Conservation (phyloP, 2,113 vertebrate species). For the Hyla sarda region DNA sequence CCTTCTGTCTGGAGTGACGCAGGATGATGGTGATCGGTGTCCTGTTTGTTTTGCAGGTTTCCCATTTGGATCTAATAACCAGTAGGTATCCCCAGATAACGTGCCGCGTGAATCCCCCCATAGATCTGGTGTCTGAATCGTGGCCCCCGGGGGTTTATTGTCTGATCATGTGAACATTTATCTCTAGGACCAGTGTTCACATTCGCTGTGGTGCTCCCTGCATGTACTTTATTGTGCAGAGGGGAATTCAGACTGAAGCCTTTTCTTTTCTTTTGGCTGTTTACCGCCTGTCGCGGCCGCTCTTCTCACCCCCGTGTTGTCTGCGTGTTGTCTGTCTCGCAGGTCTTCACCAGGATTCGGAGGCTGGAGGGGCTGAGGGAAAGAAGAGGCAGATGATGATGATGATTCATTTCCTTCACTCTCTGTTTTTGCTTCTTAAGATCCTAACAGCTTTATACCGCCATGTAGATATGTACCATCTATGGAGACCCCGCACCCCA, state of each 20-base stretch:
- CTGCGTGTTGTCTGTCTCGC: not conserved
- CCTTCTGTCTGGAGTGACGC: not conserved
- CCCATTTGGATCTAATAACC: slow-evolving; percentile 75
- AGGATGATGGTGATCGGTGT: not conserved
- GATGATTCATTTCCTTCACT: not conserved
- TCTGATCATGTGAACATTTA: not conserved
- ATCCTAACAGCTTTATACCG: not conserved
- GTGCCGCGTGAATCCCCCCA: no score
- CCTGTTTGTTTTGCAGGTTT: slow-evolving; percentile 68
- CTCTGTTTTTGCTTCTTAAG: not conserved
- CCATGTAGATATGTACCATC: not conserved
- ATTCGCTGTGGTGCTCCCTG: no score
- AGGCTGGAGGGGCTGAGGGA: slow-evolving; percentile 49
- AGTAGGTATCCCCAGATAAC: slow-evolving; percentile 75
- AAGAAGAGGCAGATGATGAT: not conserved
- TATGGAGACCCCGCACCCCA: not conserved
- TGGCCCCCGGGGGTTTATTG: no score
- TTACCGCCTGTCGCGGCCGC: not conserved
- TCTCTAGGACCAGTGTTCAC: no score
- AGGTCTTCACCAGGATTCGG: slow-evolving; percentile 30
- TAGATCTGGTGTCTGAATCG: no score
- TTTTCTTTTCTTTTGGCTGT: no score
- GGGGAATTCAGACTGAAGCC: no score
- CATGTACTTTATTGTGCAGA: no score
- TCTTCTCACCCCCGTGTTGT: not conserved